A percentile compares a stretch with the other conserved stretches of the same genome.
Evolutionary conservation across 1,140 invertebrate genomes (phyloP).

Genomic region (Brachionus koreanus): DNA sequence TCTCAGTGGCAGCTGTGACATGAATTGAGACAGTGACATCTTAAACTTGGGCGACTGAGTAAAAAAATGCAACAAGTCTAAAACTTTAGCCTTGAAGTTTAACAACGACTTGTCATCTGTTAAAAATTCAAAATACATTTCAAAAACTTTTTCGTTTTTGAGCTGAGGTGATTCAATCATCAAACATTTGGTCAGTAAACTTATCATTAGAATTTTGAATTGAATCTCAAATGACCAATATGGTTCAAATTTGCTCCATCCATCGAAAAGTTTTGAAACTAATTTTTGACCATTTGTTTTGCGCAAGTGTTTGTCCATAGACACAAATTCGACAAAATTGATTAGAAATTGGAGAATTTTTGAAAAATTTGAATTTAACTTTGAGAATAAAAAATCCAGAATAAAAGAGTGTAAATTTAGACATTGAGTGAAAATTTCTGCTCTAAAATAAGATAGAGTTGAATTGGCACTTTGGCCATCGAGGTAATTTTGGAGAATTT

Average conservation of each 20-base stretch:
- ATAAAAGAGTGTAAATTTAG: not conserved
- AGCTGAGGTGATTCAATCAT: not conserved
- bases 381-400: not conserved
- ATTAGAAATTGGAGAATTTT: not conserved
- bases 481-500: not conserved
- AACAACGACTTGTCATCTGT: not conserved
- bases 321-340: not conserved
- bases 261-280: not conserved
- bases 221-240: not conserved
- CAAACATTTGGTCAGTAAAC: conserved; percentile 15
- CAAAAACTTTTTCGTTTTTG: not conserved
- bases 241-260: not conserved
- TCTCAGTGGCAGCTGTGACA: conserved; percentile 54
- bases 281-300: not conserved
- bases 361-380: not conserved
- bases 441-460: not conserved
- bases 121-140: conserved; percentile 33
- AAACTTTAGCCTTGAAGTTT: conserved; percentile 50
- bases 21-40: conserved; percentile 46
- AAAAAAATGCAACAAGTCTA: conserved; percentile 55
- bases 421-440: not conserved
- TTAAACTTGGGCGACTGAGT: conserved; percentile 49
- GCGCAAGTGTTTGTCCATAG: not conserved
- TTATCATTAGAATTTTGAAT: conserved; percentile 17
- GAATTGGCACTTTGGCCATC: not conserved